Percentiles rank a stretch among this genome's conserved stretches.
These are phyloP conservation scores for Physeter macrocephalus DNA, from an alignment of 2,113 vertebrate genomes.

Conservation along the genomic window DNA sequence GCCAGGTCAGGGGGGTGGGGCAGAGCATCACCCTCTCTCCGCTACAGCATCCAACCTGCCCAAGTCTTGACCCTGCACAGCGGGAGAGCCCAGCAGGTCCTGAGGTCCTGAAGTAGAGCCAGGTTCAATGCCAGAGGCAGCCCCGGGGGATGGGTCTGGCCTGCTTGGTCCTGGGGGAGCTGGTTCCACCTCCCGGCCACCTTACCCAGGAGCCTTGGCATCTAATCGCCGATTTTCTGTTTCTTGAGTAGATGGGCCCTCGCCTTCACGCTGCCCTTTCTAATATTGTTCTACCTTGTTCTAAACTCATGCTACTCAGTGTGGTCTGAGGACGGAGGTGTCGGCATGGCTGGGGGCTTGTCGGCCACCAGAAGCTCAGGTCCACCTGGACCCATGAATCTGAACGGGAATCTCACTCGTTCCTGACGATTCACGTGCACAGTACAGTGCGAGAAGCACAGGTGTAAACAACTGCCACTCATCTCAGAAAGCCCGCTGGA, in stretches of 20 bases:
- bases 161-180: background rate
- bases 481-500: background rate
- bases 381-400: background rate
- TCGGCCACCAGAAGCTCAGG: background rate
- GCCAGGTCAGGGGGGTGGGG: rapidly evolving
- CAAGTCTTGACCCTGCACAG: rapidly evolving
- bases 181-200: background rate
- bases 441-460: background rate
- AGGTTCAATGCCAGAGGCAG: background rate
- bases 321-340: background rate
- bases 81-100: rapidly evolving
- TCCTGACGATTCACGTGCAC: background rate
- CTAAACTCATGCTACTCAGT: background rate
- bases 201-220: background rate
- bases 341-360: rapidly evolving
- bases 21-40: background rate
- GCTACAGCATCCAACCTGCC: background rate
- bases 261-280: background rate
- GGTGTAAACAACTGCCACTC: background rate
- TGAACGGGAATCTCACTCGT: background rate
- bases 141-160: rapidly evolving
- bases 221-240: background rate
- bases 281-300: background rate
- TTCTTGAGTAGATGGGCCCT: background rate
- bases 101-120: background rate